phyloP scores from a whole-genome alignment of 2,797 vertebrate genomes.

The Pseudopleuronectes americanus region DNA sequence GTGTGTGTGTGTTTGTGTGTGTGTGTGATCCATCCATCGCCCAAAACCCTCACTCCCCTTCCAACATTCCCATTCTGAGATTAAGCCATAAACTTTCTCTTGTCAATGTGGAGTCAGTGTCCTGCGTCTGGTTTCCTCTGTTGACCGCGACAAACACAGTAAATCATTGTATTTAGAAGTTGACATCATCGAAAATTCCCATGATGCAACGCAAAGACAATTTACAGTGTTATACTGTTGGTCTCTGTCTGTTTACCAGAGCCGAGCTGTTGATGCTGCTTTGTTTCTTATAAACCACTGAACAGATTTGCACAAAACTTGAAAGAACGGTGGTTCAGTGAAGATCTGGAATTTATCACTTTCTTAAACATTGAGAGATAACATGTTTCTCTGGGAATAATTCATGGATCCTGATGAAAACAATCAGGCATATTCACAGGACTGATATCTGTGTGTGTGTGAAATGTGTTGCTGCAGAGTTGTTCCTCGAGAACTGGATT shows the following conservation, averaged over 20 bases:
- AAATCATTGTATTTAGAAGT: not conserved
- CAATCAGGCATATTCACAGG: too few relatives aligned
- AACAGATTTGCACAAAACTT: too few relatives aligned
- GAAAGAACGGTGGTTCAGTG: too few relatives aligned
- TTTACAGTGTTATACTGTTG: not conserved
- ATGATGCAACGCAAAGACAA: not conserved
- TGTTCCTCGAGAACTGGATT: not conserved
- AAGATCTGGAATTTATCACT: too few relatives aligned
- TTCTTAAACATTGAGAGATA: too few relatives aligned
- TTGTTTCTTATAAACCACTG: too few relatives aligned
- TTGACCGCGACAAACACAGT: not conserved
- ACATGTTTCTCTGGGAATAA: too few relatives aligned
- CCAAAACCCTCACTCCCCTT: not conserved
- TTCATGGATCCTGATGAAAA: too few relatives aligned
- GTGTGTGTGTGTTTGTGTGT: too few relatives aligned
- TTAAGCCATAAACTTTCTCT: not conserved
- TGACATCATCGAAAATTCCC: conserved; percentile 3
- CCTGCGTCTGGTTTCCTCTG: not conserved
- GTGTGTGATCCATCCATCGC: too few relatives aligned
- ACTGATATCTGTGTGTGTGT: too few relatives aligned
- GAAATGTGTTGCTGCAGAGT: too few relatives aligned
- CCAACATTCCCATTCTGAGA: not conserved
- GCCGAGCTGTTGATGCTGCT: not conserved
- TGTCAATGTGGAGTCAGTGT: not conserved
- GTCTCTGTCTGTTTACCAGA: not conserved